Percentiles rank a stretch among this genome's conserved stretches.
phyloP scores from a whole-genome alignment of 2,113 vertebrate species.

The Esox niger region DNA sequence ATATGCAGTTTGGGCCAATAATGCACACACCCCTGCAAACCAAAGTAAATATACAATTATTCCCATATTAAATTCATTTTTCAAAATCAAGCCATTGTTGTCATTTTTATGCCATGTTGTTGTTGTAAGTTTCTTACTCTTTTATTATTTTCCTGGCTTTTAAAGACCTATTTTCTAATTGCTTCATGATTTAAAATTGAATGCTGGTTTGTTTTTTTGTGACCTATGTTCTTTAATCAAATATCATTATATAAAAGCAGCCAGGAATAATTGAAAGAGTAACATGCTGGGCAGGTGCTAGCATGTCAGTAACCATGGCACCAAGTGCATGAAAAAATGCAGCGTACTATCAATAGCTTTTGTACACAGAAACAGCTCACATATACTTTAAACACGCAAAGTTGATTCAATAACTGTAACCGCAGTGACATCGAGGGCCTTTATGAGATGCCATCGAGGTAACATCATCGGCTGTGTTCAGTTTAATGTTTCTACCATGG shows the following conservation, averaged over 20 bases:
- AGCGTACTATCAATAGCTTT: conserved; percentile 76
- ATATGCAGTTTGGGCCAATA: conserved; percentile 76
- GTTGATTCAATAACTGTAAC: conserved; percentile 83
- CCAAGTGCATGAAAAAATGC: conserved; percentile 64
- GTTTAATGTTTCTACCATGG: conserved; percentile 80
- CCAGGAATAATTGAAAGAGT: conserved; percentile 74
- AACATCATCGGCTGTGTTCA: conserved; percentile 69
- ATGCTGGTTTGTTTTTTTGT: conserved; percentile 69
- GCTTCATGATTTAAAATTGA: conserved; percentile 79
- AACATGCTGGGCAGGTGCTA: conserved; percentile 82
- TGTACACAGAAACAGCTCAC: conserved; percentile 65
- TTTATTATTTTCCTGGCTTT: conserved; percentile 58
- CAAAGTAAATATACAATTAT: conserved; percentile 82
- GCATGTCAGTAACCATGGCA: conserved; percentile 82
- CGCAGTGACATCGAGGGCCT: conserved; percentile 63
- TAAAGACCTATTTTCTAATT: conserved; percentile 67
- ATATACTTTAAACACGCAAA: conserved; percentile 74
- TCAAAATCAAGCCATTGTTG: conserved; percentile 74
- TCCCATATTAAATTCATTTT: conserved; percentile 80
- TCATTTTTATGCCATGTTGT: conserved; percentile 31
- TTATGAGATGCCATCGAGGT: conserved; percentile 73
- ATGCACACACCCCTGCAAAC: conserved; percentile 77
- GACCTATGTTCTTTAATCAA: conserved; percentile 78
- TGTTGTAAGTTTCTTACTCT: conserved; percentile 43
- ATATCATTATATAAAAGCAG: conserved; percentile 77